These are phyloP conservation scores for Cryptoblepharus egeriae DNA, from an alignment of 2,797 vertebrate genomes.

Conservation along the genomic window DNA sequence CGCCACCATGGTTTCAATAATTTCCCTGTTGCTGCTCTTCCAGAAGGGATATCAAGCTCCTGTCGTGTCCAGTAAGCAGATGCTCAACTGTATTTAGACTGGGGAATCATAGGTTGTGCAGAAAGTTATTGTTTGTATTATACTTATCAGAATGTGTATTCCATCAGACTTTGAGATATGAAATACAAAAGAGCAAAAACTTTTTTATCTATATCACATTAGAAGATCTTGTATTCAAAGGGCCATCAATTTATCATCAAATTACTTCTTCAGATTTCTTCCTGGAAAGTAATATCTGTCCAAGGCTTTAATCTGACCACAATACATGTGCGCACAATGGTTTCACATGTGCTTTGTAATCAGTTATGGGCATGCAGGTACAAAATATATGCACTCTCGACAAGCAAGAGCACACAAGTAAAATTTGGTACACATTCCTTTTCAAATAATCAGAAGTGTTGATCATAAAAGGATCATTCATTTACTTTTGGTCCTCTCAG, in stretches of 20 bases:
- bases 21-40: not conserved
- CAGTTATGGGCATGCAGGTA: not conserved
- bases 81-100: not conserved
- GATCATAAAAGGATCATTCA: not conserved
- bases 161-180: not conserved
- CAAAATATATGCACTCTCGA: not conserved
- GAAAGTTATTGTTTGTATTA: not conserved
- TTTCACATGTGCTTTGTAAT: not conserved
- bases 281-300: not conserved
- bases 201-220: too few relatives aligned
- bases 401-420: not conserved
- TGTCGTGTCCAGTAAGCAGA: not conserved
- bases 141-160: not conserved
- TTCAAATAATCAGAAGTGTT: not conserved
- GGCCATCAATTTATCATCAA: not conserved
- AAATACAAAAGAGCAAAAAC: not conserved
- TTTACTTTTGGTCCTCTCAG: not conserved
- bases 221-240: not conserved
- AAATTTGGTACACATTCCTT: not conserved
- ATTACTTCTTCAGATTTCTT: not conserved
- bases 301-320: not conserved
- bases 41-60: not conserved
- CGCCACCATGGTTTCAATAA: not conserved
- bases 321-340: too few relatives aligned
- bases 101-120: not conserved